These are phyloP conservation scores for Rhinatrema bivittatum DNA, from an alignment of 2,797 vertebrate genomes.

Conservation along the genomic window DNA sequence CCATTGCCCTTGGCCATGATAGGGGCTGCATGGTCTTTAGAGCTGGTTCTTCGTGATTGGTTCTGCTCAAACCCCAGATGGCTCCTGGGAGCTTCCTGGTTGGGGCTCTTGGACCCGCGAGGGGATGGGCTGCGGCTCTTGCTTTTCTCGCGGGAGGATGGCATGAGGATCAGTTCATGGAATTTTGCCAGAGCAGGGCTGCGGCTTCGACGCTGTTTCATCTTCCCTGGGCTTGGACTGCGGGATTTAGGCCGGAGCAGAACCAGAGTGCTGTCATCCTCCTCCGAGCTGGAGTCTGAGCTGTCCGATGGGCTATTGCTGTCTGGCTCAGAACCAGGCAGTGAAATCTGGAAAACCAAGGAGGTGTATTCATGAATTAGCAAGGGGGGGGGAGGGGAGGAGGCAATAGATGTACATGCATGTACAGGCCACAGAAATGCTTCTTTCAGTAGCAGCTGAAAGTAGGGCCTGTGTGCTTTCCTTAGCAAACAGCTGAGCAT, in stretches of 20 bases:
- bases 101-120: conserved; percentile 30
- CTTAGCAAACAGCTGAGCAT: too few species aligned
- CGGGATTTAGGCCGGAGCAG: conserved; percentile 73
- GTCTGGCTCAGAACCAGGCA: conserved; percentile 67
- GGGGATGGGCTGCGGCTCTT: conserved; percentile 67
- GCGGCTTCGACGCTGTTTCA: conserved; percentile 57
- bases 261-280: conserved; percentile 86
- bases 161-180: conserved; percentile 51
- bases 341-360: conserved; percentile 65
- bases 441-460: too few species aligned
- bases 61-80: conserved; percentile 32
- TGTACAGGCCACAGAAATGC: not conserved
- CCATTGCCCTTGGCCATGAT: not conserved
- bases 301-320: conserved; percentile 76
- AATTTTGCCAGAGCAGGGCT: conserved; percentile 63
- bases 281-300: conserved; percentile 77
- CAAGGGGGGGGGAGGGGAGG: not conserved
- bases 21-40: not conserved
- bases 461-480: too few species aligned
- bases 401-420: conserved; percentile 3
- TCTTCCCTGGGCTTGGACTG: conserved; percentile 72
- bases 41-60: too few species aligned
- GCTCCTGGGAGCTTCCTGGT: conserved; percentile 54
- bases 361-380: not conserved
- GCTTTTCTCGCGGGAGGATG: conserved; percentile 66